phyloP scores from a whole-genome alignment of 1,140 invertebrate genomes.

The roundworm (Caenorhabditis elegans) region WBcel235 BX284606.5:10107501-10108000 shows the following conservation, averaged over 20 bases:
- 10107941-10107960: constrained; percentile 14
- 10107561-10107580: too few relatives aligned
- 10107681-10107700: constrained; percentile 60
- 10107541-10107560: too few relatives aligned
- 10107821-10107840: too few relatives aligned
- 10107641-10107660: too few relatives aligned
- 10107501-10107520: too few relatives aligned
- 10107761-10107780: constrained; percentile 64
- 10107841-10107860: too few relatives aligned
- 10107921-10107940: background rate
- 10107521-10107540: too few relatives aligned
- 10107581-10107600: too few relatives aligned
- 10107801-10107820: background rate
- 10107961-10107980: constrained; percentile 16
- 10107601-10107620: too few relatives aligned
- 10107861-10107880: too few relatives aligned
- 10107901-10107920: background rate
- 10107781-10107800: constrained; percentile 66
- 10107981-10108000: constrained; percentile 7
- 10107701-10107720: constrained; percentile 63
- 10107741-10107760: constrained; percentile 64
- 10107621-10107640: background rate
- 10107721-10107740: constrained; percentile 64
- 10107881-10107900: background rate
- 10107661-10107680: constrained; percentile 48